phyloP scores from a whole-genome alignment of 2,113 vertebrate species.

The Ophthalmolycus amberensis region DNA sequence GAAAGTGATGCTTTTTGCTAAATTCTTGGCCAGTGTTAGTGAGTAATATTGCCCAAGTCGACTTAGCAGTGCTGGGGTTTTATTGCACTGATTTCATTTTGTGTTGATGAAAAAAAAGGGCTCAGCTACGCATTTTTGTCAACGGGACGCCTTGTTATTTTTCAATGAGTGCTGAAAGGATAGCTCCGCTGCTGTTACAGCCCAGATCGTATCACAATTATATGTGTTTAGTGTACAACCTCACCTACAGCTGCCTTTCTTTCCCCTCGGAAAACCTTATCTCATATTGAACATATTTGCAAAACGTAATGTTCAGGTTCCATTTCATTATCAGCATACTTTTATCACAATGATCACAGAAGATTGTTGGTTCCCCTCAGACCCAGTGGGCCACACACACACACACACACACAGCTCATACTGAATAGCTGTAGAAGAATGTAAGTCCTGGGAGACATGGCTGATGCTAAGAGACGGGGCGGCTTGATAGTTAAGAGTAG shows the following conservation, averaged over 20 bases:
- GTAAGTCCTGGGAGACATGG: conserved; percentile 2
- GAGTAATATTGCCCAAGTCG: not conserved
- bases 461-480: conserved; percentile 27
- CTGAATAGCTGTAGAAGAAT: not conserved
- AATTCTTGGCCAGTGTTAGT: not conserved
- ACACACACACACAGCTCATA: not conserved
- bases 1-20: not conserved
- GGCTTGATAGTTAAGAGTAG: conserved; percentile 13
- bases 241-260: not conserved
- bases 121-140: conserved; percentile 22
- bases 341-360: not conserved
- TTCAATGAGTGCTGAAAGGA: conserved; percentile 40
- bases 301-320: not conserved
- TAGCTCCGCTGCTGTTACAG: conserved; percentile 6
- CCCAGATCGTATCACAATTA: conserved; percentile 15
- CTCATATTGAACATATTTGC: not conserved
- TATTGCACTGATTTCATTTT: conserved; percentile 21
- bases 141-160: conserved; percentile 48
- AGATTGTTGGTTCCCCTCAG: not conserved
- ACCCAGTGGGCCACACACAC: not conserved
- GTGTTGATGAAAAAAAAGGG: conserved; percentile 34
- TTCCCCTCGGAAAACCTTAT: not conserved
- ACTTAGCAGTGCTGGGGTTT: conserved; percentile 1
- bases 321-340: not conserved
- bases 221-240: conserved; percentile 3